Evolutionary conservation across 1,140 invertebrate species (phyloP).

Genomic region (Nephila pilipes): DNA sequence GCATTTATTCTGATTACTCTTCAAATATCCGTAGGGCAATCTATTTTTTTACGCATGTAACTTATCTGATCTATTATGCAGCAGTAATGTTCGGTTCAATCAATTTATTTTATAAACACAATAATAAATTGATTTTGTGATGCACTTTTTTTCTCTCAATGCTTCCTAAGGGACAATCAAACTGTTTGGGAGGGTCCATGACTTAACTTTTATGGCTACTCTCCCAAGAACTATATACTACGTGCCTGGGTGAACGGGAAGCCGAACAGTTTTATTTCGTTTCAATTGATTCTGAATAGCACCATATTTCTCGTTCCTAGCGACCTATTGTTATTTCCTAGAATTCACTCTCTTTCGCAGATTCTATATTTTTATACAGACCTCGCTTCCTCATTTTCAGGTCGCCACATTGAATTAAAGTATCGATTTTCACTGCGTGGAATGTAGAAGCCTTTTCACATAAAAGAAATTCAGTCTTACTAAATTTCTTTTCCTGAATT

Average conservation of each 20-base stretch:
- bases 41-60: not conserved
- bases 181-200: not conserved
- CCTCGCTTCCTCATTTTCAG: not conserved
- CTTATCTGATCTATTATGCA: not conserved
- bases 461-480: not conserved
- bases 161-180: not conserved
- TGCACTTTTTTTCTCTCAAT: not conserved
- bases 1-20: no score
- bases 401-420: not conserved
- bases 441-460: not conserved
- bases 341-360: not conserved
- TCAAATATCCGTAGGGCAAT: not conserved
- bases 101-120: not conserved
- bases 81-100: not conserved
- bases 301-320: not conserved
- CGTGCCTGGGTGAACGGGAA: not conserved
- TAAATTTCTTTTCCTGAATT: not conserved
- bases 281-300: slow-evolving; percentile 12
- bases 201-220: slow-evolving; percentile 14
- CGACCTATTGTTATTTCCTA: not conserved
- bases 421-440: not conserved
- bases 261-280: not conserved
- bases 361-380: not conserved
- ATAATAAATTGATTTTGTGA: not conserved
- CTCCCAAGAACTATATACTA: not conserved